Evolutionary conservation across 2,113 vertebrate species (phyloP), one percentile per base, ranked within the genome.

Genomic region (Prietella phreatophila): DNA sequence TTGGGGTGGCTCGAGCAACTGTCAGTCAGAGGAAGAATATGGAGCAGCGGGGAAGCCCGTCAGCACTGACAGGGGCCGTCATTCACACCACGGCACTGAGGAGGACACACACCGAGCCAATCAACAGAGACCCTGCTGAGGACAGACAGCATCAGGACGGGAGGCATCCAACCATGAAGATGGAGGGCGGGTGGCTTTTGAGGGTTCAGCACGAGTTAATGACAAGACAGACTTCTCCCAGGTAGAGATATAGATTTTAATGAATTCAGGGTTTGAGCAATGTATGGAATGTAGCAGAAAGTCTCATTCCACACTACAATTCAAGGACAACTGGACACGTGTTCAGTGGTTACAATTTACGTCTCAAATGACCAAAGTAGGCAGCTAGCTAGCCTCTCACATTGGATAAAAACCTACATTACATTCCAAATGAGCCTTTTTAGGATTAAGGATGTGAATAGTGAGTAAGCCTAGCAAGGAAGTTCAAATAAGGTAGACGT

Each of bases 1-100:
- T 88, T 87, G 73, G 88, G 87, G 83, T 84, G 76, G 86, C 85
- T 88, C 90, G 86, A 89, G 88, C 90, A 67, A 82, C 90, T 91
- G 91, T 92, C 91, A 92, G 82, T 92, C 91, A 92, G 60, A n/a
- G 75, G 88, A 90, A 91, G 88, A 92, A 90, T 88, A 86, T 76
- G 33, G 50, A 90, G 60, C 90, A 69, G 71, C 80, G 33, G 88
- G 91, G 89, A 85, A 88, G 89, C 88, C 83, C 85, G 89, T 91
- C 88, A 88, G 47, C 75, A 56, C 87, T 90, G 89, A 89, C 91
- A 90, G 88, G 86, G 89, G 88, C 91, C 88, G 85, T 91, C 91
- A 92, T 85, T 91, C 91, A 92, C 86, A 78, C 85, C 84, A 67
- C 88, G 36, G 86, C 88, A 87, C 82, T 83, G 86, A 82, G 86